Conservation (phyloP, 2,797 vertebrate genomes). For the Hylomyscus alleni region DNA sequence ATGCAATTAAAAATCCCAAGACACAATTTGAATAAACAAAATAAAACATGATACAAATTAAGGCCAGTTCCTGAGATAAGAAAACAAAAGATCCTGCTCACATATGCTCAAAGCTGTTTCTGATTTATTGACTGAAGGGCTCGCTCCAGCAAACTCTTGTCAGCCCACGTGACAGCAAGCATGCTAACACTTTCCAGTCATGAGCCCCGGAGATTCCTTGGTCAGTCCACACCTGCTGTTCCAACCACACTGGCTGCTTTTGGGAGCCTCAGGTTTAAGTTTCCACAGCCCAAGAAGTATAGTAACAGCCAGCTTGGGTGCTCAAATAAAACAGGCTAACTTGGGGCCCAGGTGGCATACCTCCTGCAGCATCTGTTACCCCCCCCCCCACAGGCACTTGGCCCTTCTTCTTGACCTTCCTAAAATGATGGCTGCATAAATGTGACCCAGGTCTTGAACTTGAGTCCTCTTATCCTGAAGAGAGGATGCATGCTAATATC, state of each 20-base stretch:
- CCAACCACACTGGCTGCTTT: neutral
- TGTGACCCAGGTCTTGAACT: neutral
- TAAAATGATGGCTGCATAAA: neutral
- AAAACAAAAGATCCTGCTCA: slow-evolving; percentile 14
- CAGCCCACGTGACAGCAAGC: neutral
- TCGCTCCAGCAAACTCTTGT: slow-evolving; percentile 36
- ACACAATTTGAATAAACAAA: slow-evolving; percentile 71
- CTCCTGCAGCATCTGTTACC: neutral
- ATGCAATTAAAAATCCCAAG: slow-evolving; percentile 60
- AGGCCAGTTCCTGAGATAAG: slow-evolving; percentile 59
- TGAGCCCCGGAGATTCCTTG: neutral
- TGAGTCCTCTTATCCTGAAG: neutral
- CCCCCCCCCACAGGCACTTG: neutral
- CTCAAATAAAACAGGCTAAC: neutral
- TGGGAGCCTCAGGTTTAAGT: neutral
- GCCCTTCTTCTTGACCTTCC: neutral
- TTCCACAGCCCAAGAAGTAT: neutral
- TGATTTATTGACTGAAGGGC: slow-evolving; percentile 18
- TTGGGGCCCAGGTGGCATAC: neutral
- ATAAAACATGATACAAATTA: slow-evolving; percentile 70
- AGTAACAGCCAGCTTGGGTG: slow-evolving; percentile 6
- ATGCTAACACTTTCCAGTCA: neutral
- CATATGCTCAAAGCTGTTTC: slow-evolving; percentile 44
- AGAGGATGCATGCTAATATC: neutral
- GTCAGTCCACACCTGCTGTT: neutral